Evolutionary conservation across 2,113 vertebrate species (phyloP).

Genomic region (Cavia porcellus): DNA sequence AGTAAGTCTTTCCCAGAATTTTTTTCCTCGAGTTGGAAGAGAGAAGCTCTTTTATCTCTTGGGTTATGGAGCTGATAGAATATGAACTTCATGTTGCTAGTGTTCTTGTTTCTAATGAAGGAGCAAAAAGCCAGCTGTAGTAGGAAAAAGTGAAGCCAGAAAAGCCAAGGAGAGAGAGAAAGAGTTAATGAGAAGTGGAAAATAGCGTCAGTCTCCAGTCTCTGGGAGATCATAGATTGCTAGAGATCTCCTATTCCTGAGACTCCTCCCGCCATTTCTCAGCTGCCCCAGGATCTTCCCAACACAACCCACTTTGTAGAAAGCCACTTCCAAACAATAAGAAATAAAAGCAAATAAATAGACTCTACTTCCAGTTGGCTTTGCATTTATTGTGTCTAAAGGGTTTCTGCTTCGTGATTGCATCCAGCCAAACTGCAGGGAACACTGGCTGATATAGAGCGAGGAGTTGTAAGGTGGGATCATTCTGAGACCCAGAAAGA

Average conservation of each 20-base stretch:
- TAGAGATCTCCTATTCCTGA: background rate
- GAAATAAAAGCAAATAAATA: background rate
- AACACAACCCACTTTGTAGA: background rate
- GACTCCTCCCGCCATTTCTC: background rate
- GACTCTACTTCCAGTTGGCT: background rate
- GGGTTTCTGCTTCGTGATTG: background rate
- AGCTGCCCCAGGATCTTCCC: background rate
- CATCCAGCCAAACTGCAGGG: background rate
- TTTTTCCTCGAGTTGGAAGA: background rate
- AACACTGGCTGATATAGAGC: background rate
- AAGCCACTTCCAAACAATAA: background rate
- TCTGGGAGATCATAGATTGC: background rate
- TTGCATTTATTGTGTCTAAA: background rate
- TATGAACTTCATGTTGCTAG: background rate
- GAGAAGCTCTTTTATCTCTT: background rate
- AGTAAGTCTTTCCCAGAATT: background rate
- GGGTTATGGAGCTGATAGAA: background rate
- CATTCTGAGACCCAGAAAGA: background rate
- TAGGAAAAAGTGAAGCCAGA: background rate
- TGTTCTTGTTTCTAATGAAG: background rate
- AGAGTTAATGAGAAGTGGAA: background rate
- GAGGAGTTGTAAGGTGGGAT: background rate
- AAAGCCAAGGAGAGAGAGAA: background rate
- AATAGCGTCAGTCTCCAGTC: background rate
- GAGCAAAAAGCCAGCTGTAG: background rate